Conservation (phyloP, 30 jellyfish, hydroid and myxozoan species). For the Aurelia coerulea region DNA sequence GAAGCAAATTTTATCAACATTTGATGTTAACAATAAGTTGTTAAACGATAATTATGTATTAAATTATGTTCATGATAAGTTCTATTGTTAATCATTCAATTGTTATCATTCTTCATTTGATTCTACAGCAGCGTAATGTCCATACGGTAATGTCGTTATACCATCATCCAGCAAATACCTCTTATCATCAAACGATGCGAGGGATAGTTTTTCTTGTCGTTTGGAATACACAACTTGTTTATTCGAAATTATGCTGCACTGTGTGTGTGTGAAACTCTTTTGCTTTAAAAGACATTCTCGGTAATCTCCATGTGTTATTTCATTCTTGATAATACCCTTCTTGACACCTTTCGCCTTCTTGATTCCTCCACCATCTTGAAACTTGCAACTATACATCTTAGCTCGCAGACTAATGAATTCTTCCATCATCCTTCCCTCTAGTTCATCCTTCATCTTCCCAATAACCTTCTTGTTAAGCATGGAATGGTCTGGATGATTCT, state of each 20-base stretch:
- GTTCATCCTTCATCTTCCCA: constrained; percentile 26
- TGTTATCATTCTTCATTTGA: too few relatives aligned
- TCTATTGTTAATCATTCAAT: too few relatives aligned
- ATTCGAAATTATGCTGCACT: not conserved
- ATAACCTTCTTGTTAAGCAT: constrained; percentile 12
- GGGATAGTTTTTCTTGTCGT: not conserved
- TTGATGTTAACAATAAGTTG: too few relatives aligned
- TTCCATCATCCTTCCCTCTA: not conserved
- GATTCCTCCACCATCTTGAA: not conserved
- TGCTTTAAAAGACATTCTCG: not conserved
- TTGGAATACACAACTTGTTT: not conserved
- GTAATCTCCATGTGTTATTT: not conserved
- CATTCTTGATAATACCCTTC: not conserved
- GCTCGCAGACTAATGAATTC: constrained; percentile 24
- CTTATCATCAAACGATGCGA: not conserved
- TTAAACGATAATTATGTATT: too few relatives aligned
- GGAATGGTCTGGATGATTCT: constrained; percentile 6
- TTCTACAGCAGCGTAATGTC: too few relatives aligned
- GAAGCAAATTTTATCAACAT: too few relatives aligned
- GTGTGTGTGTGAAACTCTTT: not conserved
- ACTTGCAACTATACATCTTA: constrained; percentile 4
- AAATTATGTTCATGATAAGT: too few relatives aligned
- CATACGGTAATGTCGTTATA: too few relatives aligned
- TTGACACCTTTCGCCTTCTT: constrained; percentile 29
- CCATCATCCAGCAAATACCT: too few relatives aligned